Evolutionary conservation across 1,140 invertebrate species (phyloP).

Genomic region (Drosophila aff.): DNA sequence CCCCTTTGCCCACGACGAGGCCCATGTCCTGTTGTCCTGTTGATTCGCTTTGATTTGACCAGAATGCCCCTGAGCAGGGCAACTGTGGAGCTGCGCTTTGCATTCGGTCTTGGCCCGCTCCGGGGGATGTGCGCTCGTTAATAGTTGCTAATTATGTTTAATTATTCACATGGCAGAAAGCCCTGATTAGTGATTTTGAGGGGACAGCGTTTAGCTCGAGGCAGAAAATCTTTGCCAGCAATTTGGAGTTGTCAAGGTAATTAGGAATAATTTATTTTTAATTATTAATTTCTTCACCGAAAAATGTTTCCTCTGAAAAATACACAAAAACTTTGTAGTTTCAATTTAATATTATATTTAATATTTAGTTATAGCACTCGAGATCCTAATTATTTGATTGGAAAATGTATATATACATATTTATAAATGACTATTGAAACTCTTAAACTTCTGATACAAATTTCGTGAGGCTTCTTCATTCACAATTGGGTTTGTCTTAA

Average conservation of each 20-base stretch:
- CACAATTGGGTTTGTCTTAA: background rate
- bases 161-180: constrained; percentile 57
- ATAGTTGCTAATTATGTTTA: constrained; percentile 79
- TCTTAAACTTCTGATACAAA: background rate
- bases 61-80: constrained; percentile 33
- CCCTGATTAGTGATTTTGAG: constrained; percentile 18
- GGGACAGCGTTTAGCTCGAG: background rate
- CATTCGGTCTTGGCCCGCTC: constrained; percentile 23
- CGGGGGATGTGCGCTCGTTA: constrained; percentile 44
- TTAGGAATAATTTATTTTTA: background rate
- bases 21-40: constrained; percentile 35
- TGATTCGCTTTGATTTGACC: constrained; percentile 65
- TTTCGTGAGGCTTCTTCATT: background rate
- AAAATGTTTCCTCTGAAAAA: background rate
- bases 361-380: background rate
- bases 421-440: rapidly evolving
- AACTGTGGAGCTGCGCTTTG: constrained; percentile 52
- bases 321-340: background rate
- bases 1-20: background rate
- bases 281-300: background rate
- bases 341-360: too few species aligned
- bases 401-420: background rate
- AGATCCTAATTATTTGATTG: background rate
- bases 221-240: background rate
- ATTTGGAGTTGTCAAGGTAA: background rate